These are phyloP conservation scores for Sialia sialis DNA, from an alignment of 2,113 vertebrate species.

Conservation along the genomic window DNA sequence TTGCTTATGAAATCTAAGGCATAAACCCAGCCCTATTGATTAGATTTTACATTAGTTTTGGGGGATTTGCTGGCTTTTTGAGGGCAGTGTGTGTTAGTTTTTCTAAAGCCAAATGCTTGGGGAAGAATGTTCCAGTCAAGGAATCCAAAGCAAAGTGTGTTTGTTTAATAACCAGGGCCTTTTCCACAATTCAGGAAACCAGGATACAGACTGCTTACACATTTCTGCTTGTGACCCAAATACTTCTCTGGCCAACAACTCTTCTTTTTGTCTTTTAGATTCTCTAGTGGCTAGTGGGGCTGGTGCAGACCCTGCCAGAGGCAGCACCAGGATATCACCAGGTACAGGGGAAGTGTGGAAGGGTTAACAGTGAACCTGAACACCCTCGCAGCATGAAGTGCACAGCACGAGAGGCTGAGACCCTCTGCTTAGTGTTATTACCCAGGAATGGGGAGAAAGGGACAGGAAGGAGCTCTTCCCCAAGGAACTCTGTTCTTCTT, in stretches of 20 bases:
- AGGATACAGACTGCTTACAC: not conserved
- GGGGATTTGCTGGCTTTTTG: fast-evolving
- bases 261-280: not conserved
- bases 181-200: not conserved
- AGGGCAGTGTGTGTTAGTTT: not conserved
- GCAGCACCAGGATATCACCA: not conserved
- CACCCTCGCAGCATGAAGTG: not conserved
- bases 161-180: not conserved
- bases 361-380: not conserved
- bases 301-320: not conserved
- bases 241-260: not conserved
- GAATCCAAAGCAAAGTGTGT: not conserved
- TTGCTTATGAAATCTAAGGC: not conserved
- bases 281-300: not conserved
- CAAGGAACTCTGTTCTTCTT: not conserved
- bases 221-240: not conserved
- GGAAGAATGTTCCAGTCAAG: not conserved
- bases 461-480: not conserved
- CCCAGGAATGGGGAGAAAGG: not conserved
- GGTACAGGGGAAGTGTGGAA: not conserved
- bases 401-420: not conserved
- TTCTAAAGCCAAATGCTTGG: not conserved
- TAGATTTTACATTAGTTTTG: not conserved
- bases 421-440: not conserved
- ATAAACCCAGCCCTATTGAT: not conserved